A percentile compares a stretch with the other conserved stretches of the same genome.
Evolutionary conservation across 2,888 invertebrate genomes (phyloP).

Genomic region (Thereva unica): DNA sequence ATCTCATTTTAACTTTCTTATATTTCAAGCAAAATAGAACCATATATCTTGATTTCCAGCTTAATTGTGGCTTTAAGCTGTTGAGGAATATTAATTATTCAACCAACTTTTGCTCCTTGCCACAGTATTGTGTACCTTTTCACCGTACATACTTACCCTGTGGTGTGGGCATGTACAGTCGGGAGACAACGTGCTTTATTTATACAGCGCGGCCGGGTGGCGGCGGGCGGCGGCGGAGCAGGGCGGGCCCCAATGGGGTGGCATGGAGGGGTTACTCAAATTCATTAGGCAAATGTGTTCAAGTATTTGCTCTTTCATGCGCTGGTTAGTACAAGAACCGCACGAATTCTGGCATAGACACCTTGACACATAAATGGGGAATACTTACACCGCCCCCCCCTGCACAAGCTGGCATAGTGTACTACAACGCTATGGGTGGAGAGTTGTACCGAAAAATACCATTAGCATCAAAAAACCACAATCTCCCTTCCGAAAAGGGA

Average conservation of each 20-base stretch:
- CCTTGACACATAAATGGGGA: constrained; percentile 15
- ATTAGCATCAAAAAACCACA: constrained; percentile 21
- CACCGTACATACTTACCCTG: constrained; percentile 24
- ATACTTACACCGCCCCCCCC: background rate
- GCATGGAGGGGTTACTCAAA: constrained; percentile 9
- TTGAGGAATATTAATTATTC: constrained; percentile 46
- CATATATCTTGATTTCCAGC: constrained; percentile 46
- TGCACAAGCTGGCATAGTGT: too few relatives aligned
- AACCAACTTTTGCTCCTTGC: constrained; percentile 42
- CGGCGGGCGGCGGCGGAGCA: constrained; percentile 29
- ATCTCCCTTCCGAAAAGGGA: constrained; percentile 3
- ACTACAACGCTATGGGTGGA: background rate
- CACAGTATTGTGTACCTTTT: constrained; percentile 19
- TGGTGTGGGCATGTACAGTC: constrained; percentile 28
- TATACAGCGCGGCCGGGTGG: constrained; percentile 29
- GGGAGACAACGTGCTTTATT: constrained; percentile 27
- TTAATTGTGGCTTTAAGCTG: constrained; percentile 46
- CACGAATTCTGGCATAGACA: constrained; percentile 16
- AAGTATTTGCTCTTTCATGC: constrained; percentile 32
- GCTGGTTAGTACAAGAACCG: constrained; percentile 29
- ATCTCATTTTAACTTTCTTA: constrained; percentile 43
- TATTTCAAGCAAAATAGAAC: constrained; percentile 45
- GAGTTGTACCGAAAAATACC: constrained; percentile 9
- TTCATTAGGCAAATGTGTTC: constrained; percentile 30
- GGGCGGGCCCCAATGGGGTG: too few relatives aligned